phyloP scores from a whole-genome alignment of 1,140 invertebrate genomes.

The Luehdorfia chinensis region DNA sequence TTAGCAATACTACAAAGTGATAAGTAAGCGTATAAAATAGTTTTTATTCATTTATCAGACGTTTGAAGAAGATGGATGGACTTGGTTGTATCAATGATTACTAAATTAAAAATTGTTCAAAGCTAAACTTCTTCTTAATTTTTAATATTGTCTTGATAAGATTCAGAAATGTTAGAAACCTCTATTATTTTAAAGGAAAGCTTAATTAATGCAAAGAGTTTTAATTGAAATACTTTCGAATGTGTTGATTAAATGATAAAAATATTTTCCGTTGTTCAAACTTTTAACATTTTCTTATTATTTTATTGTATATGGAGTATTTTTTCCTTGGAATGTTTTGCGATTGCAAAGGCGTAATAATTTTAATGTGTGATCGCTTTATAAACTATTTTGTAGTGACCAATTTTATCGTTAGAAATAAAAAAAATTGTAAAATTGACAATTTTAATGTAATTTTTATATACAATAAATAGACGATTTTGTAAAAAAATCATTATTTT shows the following conservation, averaged over 20 bases:
- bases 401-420: conserved; percentile 73
- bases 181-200: neutral
- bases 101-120: neutral
- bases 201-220: neutral
- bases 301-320: conserved; percentile 4
- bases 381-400: conserved; percentile 74
- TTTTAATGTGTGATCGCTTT: conserved; percentile 64
- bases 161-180: neutral
- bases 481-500: conserved; percentile 60
- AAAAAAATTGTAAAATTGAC: conserved; percentile 70
- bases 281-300: no score
- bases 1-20: conserved; percentile 14
- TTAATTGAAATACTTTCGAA: neutral
- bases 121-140: conserved; percentile 7
- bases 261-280: no score
- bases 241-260: neutral
- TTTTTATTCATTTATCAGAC: conserved; percentile 8
- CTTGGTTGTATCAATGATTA: conserved; percentile 12
- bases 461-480: conserved; percentile 76
- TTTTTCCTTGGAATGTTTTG: conserved; percentile 38
- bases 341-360: conserved; percentile 59
- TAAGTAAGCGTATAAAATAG: conserved; percentile 13
- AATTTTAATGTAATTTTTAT: conserved; percentile 77
- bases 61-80: neutral
- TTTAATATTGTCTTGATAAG: neutral